These are phyloP conservation scores for Pangasius krempfi DNA, from an alignment of 2,797 vertebrate genomes.

Conservation along the genomic window DNA sequence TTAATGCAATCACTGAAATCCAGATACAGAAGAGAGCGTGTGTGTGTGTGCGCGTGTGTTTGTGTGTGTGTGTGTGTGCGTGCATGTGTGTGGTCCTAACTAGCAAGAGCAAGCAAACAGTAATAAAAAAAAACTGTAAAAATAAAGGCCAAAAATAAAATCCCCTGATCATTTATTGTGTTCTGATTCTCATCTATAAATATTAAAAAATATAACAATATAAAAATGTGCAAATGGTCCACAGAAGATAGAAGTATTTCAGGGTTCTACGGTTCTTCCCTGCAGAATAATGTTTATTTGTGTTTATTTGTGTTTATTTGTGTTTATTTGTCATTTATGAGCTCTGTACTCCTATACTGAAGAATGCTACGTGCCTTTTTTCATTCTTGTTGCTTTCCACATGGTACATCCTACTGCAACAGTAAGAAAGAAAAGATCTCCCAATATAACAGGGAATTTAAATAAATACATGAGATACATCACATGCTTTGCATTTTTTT, in stretches of 20 bases:
- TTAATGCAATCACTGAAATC: not conserved
- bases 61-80: not conserved
- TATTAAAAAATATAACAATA: not conserved
- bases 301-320: not conserved
- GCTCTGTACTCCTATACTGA: not conserved
- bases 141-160: not conserved
- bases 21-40: not conserved
- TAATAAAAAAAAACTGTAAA: not conserved
- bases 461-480: not conserved
- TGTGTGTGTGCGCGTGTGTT: not conserved
- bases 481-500: not conserved
- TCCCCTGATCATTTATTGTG: not conserved
- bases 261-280: not conserved
- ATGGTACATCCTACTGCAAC: not conserved
- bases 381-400: not conserved
- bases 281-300: no score
- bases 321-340: not conserved
- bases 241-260: not conserved
- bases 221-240: not conserved
- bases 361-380: not conserved
- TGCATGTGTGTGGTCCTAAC: not conserved
- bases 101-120: not conserved
- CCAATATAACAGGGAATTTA: no score
- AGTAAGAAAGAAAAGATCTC: no score
- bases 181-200: not conserved